Evolutionary conservation across 23 tunicate species (phyloP), one percentile per base, ranked within the genome.

Genomic region (Halocynthia aurantium): DNA sequence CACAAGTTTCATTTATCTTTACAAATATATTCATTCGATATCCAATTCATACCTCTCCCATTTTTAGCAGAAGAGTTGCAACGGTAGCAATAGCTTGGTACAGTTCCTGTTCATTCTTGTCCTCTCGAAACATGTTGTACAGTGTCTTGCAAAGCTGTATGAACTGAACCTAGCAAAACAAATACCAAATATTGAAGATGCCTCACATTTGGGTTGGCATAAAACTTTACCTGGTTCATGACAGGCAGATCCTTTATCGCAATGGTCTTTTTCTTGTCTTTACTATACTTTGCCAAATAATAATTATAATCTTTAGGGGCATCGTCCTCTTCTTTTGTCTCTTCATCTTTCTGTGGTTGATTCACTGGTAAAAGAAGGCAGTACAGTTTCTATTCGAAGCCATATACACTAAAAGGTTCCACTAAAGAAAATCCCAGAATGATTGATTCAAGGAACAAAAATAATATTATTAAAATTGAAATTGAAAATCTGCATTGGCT

Each of bases 31-130:
- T n/a, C n/a, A n/a, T n/a, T n/a, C n/a, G n/a, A n/a, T n/a, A n/a
- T n/a, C n/a, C n/a, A n/a, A n/a, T n/a, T n/a, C n/a, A n/a, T 22
- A 92, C 98, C 85, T 92, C 98, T 52, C 98, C 98, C 85, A 92
- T 85, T 77, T 86, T 90, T 9, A 92, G 70, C 53, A 92, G 73
- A 6, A 92, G 72, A 4, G 88, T 71, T 7, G 98, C 92, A 67
- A 92, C 98, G 5, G 69, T 69, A 5, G 88, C 86, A 13, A 92
- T 92, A 52, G 98, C 77, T 12, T 75, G 92, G 73, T 82, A 92
- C 8, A 92, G 67, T 7, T 86, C 81, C 56, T 85, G 88, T 68
- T 92, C 98, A 12, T 82, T 86, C 7, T 71, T 49, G 55, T 92
- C 87, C 6, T 92, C 98, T 40, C 92, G 77, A 61, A 92, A 86